Conservation (phyloP, 2,113 vertebrate species). For the Garra rufa region DNA sequence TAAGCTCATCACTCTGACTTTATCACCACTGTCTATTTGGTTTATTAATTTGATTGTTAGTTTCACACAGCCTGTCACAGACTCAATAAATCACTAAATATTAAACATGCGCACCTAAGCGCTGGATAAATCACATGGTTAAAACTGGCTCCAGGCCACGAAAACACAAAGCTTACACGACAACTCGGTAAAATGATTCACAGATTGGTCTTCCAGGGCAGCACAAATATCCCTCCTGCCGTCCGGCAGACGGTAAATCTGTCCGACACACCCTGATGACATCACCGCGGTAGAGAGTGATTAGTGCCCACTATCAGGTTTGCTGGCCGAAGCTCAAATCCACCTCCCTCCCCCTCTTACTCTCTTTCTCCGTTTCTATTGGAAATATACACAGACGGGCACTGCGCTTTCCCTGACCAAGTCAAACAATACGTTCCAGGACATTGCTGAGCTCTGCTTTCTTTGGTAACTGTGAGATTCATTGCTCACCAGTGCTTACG, state of each 20-base stretch:
- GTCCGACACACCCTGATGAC: conserved; percentile 49
- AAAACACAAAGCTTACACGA: conserved; percentile 18
- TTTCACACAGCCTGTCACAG: background rate
- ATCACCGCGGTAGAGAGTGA: conserved; percentile 42
- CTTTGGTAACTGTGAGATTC: background rate
- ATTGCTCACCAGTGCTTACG: background rate
- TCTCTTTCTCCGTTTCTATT: background rate
- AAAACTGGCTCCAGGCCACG: background rate
- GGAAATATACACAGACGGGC: background rate
- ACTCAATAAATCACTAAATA: background rate
- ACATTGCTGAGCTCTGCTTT: conserved; percentile 7
- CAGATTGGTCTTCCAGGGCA: background rate
- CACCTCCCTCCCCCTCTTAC: background rate
- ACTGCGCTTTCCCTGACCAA: background rate
- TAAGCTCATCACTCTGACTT: background rate
- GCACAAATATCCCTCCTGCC: background rate
- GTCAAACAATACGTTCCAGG: conserved; percentile 9
- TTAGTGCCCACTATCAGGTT: conserved; percentile 44
- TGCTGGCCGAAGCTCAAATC: conserved; percentile 29
- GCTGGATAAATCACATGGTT: background rate
- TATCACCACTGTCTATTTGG: background rate
- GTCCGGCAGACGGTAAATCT: conserved; percentile 40
- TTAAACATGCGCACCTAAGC: background rate
- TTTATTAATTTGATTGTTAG: conserved; percentile 23
- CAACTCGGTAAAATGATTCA: background rate